Conservation (phyloP, 2,113 vertebrate genomes). For the Indicator maculatus region DNA sequence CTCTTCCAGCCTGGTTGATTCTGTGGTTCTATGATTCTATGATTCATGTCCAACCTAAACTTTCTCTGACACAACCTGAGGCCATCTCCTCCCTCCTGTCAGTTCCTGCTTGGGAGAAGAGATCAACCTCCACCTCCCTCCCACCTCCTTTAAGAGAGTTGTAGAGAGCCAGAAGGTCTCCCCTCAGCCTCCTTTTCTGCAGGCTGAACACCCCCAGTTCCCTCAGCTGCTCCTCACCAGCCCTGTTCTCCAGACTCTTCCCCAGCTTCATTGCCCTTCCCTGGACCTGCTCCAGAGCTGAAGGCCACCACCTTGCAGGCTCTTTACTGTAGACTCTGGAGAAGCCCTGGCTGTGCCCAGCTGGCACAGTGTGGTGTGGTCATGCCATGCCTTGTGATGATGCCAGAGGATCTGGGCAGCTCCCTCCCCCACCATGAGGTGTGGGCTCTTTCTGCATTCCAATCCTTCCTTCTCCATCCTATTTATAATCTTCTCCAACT, state of each 20-base stretch:
- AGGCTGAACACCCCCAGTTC: not conserved
- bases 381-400: not conserved
- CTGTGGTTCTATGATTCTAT: too few relatives aligned
- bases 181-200: not conserved
- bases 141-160: too few relatives aligned
- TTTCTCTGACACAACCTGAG: not conserved
- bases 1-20: too few relatives aligned
- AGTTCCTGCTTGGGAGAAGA: not conserved
- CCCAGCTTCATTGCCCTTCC: not conserved
- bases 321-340: not conserved
- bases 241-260: not conserved
- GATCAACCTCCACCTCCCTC: too few relatives aligned
- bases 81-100: not conserved
- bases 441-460: not conserved
- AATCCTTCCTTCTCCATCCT: not conserved
- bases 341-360: not conserved
- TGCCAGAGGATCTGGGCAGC: not conserved
- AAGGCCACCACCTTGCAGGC: not conserved
- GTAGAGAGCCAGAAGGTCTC: not conserved
- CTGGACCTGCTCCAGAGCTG: not conserved
- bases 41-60: not conserved
- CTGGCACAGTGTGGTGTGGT: not conserved
- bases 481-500: not conserved
- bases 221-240: not conserved
- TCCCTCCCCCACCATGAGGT: accelerated